These are phyloP conservation scores for Ganaspis brasiliensis DNA, from an alignment of 2,888 invertebrate species.

Conservation along the genomic window DNA sequence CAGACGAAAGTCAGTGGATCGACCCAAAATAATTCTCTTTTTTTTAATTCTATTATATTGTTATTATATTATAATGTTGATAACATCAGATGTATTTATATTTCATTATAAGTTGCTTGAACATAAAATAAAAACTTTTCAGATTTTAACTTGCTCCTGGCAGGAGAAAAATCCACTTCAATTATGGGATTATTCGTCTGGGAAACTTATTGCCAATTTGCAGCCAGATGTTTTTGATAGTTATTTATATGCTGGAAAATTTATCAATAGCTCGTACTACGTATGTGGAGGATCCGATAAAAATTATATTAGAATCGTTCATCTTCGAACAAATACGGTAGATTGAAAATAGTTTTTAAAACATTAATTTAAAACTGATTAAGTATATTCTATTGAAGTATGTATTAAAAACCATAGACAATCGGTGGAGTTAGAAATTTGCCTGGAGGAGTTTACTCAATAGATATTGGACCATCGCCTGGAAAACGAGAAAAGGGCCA, in stretches of 20 bases:
- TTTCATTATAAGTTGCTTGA: too few relatives aligned
- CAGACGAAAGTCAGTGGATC: too few relatives aligned
- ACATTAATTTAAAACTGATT: background rate
- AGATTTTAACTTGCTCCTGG: slow-evolving; percentile 87
- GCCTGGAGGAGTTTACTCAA: slow-evolving; percentile 82
- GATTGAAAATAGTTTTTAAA: slow-evolving; percentile 60
- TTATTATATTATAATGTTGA: too few relatives aligned
- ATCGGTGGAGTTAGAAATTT: slow-evolving; percentile 82
- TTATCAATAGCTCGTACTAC: slow-evolving; percentile 83
- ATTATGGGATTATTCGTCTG: slow-evolving; percentile 86
- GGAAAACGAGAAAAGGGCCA: slow-evolving; percentile 59
- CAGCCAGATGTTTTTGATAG: slow-evolving; percentile 82
- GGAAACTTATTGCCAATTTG: slow-evolving; percentile 84
- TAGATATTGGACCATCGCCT: slow-evolving; percentile 82
- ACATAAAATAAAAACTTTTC: slow-evolving; percentile 34
- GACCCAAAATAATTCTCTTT: too few relatives aligned
- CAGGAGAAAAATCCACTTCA: slow-evolving; percentile 84
- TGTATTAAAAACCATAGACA: slow-evolving; percentile 79
- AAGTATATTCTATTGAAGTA: background rate
- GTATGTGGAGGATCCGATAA: slow-evolving; percentile 85
- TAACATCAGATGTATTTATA: too few relatives aligned
- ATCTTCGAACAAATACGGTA: slow-evolving; percentile 83
- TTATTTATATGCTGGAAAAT: slow-evolving; percentile 85
- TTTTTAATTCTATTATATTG: too few relatives aligned
- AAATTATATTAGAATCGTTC: slow-evolving; percentile 84